phyloP scores from a whole-genome alignment of 2,797 vertebrate species.

The Squalus acanthias region DNA sequence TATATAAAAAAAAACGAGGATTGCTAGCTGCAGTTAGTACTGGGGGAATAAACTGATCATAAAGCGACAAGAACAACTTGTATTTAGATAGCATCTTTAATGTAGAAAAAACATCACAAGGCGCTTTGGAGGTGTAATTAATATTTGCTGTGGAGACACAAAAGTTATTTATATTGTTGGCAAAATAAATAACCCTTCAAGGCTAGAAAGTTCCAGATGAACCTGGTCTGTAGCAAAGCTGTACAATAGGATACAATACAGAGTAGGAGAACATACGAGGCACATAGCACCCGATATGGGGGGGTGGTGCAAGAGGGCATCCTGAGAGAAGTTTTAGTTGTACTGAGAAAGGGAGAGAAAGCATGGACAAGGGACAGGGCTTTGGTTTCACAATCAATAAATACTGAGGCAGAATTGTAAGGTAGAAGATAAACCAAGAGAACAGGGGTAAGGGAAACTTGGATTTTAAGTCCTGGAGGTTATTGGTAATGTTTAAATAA shows the following conservation, averaged over 20 bases:
- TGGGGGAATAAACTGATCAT: neutral
- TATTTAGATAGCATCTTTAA: neutral
- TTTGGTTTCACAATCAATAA: neutral
- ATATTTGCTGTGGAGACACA: neutral
- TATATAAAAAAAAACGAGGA: neutral
- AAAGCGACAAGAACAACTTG: neutral
- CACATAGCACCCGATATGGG: neutral
- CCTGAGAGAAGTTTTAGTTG: no score
- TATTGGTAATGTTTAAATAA: neutral
- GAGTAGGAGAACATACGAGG: neutral
- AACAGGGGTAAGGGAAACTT: neutral
- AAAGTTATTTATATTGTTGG: neutral
- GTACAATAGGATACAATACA: neutral
- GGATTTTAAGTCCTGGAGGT: neutral
- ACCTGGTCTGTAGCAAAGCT: neutral
- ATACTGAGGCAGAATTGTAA: neutral
- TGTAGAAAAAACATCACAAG: neutral
- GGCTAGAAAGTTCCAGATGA: neutral
- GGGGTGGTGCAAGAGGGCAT: no score
- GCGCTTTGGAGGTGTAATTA: neutral
- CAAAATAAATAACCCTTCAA: neutral
- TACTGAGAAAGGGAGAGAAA: no score
- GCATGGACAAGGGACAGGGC: neutral
- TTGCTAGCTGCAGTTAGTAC: neutral
- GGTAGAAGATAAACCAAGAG: neutral